Base-by-base conservation (phyloP, 2,797 vertebrate genomes). In the Cossypha niveicapilla region DNA sequence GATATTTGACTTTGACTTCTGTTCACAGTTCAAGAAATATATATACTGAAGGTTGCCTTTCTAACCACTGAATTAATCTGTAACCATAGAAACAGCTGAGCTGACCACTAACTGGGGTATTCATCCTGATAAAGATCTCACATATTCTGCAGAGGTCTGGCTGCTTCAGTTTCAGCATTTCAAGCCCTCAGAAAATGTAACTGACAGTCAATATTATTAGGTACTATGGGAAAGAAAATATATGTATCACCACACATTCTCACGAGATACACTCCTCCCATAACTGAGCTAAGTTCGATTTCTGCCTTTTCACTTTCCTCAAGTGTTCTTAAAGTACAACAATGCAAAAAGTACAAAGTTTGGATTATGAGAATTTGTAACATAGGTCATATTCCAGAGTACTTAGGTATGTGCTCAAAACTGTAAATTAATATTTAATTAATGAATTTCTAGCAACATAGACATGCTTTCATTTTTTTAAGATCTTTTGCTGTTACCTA, bases 61-160 rank as follows among this genome's bases (percentile, higher is more conserved):
- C 70, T 41, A 86, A 71, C 39, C 58, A 58, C 15, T 51, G 73
- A 90, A 86, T 92, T 88, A 78, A 58, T 81, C 62, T 68, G 90
- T 93, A 90, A 72, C 86, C 83, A 96, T 92, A 73, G 93, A 78
- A 95, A 94, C 92, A 80, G 65, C 35, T 25, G 57, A 75, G 78
- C 70, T 88, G 93, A 60, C 73, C 13, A 0, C 35, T 71, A 77
- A 32, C 45, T 58, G 73, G 37, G 54, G 34, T 75, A 77, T 72
- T 71, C 62, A 75, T 68, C 39, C 56, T 37, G 32, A 68, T 6
- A 51, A 45, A 67, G 30, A 82, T 22, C 53, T 91, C 70, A 68
- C 35, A 44, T 57, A 0, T 80, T 77, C 75, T 88, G 44, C 62
- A 86, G 62, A 60, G 22, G 23, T 13, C 42, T 15, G 30, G 4